A percentile compares a stretch with the other conserved stretches of the same genome.
These are phyloP conservation scores for Channallabes apus DNA, from an alignment of 2,797 vertebrate species.

Conservation along the genomic window DNA sequence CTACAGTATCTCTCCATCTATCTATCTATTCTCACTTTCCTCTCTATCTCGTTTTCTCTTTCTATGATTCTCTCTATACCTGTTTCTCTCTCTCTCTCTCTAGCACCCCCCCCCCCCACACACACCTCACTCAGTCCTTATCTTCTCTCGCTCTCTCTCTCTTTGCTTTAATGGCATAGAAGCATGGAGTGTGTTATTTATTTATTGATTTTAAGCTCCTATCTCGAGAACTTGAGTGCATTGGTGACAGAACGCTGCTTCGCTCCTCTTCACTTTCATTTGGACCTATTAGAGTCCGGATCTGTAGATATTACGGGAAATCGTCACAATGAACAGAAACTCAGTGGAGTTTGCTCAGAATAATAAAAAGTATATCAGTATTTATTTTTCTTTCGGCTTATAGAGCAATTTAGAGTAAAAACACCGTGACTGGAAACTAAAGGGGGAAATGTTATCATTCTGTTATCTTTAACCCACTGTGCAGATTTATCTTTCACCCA, in stretches of 20 bases:
- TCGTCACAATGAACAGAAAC: conserved; percentile 24
- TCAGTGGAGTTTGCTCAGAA: not conserved
- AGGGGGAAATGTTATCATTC: not conserved
- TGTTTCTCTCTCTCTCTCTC: not conserved
- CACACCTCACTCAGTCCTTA: not conserved
- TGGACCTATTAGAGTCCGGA: conserved; percentile 23
- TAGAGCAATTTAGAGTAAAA: not conserved
- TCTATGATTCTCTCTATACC: not conserved
- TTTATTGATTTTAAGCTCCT: conserved; percentile 52
- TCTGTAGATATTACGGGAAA: conserved; percentile 29
- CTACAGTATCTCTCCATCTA: not conserved
- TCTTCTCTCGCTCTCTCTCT: not conserved
- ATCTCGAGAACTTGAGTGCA: conserved; percentile 42
- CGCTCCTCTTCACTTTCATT: conserved; percentile 36
- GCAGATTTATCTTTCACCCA: not conserved
- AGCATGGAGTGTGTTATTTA: conserved; percentile 43
- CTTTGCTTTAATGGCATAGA: conserved; percentile 29
- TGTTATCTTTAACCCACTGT: not conserved
- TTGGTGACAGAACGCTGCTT: conserved; percentile 38
- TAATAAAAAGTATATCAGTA: not conserved
- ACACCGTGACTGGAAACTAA: not conserved
- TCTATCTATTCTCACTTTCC: not conserved
- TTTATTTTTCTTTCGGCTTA: not conserved
- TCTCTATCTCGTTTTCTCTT: not conserved
- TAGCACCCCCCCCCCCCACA: not conserved